Conservation (phyloP, 2,797 vertebrate species). For the Tarsius wallacei region DNA sequence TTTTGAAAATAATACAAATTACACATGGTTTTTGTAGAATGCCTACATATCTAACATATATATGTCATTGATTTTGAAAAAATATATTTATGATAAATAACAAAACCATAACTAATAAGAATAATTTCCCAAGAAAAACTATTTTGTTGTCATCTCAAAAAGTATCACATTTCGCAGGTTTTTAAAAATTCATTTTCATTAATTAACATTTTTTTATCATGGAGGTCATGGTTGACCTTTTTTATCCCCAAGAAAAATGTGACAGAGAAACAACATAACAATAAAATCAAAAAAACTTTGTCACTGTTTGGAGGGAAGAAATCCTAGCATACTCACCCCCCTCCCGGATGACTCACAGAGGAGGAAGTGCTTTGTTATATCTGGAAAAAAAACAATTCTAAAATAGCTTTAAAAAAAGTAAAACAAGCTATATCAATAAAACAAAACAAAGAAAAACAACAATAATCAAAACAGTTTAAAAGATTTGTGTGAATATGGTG, state of each 20-base stretch:
- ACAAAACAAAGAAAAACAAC: background rate
- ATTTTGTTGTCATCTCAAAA: background rate
- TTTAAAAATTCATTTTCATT: background rate
- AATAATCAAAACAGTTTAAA: constrained; percentile 42
- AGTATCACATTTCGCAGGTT: background rate
- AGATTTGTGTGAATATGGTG: background rate
- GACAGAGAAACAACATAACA: background rate
- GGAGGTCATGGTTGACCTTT: background rate
- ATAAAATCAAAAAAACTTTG: background rate
- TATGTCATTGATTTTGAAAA: background rate
- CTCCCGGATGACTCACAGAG: background rate
- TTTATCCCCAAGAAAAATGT: background rate
- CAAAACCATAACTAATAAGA: background rate
- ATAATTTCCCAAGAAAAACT: background rate
- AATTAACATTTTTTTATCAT: background rate
- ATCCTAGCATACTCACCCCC: background rate
- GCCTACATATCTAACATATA: background rate
- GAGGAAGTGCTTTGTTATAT: background rate
- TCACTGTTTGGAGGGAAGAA: background rate
- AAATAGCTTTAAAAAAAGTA: background rate
- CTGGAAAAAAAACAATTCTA: background rate
- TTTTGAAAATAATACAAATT: background rate
- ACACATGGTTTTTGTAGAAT: background rate
- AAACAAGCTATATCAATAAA: background rate
- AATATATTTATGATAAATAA: background rate